Percentiles rank a stretch among this genome's conserved stretches.
Conservation (phyloP, 2,797 vertebrate species). For the Botia almorhae region DNA sequence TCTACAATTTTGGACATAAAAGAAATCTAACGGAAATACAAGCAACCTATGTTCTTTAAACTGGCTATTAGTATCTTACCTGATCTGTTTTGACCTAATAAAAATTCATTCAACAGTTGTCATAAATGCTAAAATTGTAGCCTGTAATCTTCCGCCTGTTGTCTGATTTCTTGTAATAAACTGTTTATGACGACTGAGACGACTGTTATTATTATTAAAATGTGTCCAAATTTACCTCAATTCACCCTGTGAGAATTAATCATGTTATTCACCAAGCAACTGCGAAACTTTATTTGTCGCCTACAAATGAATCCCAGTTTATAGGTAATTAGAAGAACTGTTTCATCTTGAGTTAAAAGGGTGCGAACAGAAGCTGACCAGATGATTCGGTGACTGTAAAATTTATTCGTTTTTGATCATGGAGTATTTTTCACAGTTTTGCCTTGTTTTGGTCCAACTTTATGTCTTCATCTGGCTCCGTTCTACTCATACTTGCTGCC, state of each 20-base stretch:
- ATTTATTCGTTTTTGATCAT: slow-evolving; percentile 65
- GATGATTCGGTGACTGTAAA: slow-evolving; percentile 53
- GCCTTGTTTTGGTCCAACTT: slow-evolving; percentile 57
- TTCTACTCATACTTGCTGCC: slow-evolving; percentile 52
- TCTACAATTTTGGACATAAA: neutral
- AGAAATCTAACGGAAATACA: neutral
- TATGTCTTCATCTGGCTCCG: slow-evolving; percentile 65
- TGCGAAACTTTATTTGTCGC: slow-evolving; percentile 54
- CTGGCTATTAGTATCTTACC: neutral
- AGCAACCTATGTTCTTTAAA: neutral
- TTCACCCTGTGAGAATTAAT: neutral
- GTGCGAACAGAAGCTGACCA: slow-evolving; percentile 54
- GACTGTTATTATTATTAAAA: no score
- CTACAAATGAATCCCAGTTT: slow-evolving; percentile 38
- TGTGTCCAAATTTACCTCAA: neutral
- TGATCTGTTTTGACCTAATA: neutral
- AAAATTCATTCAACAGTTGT: neutral
- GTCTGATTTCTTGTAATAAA: neutral
- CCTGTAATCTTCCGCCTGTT: neutral
- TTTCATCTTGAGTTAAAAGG: slow-evolving; percentile 62
- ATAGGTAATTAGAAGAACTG: slow-evolving; percentile 56
- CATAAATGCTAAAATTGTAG: neutral
- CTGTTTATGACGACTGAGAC: neutral
- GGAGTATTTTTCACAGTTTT: slow-evolving; percentile 40
- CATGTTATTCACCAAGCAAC: slow-evolving; percentile 47